Evolutionary conservation across 2,113 vertebrate genomes (phyloP).

Genomic region (Alces alces): DNA sequence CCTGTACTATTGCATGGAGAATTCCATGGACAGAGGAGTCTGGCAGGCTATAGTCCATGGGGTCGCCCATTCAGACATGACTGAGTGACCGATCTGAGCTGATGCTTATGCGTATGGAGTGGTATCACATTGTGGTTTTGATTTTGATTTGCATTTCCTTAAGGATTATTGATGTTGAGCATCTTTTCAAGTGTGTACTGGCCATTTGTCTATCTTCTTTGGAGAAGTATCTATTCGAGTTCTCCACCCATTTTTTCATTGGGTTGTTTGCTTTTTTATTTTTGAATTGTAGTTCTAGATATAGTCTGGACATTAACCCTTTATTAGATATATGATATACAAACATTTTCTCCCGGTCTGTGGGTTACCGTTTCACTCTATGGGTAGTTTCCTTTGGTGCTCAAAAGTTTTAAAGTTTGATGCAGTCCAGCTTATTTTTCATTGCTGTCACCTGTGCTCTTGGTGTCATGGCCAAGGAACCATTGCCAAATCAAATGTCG

Average conservation of each 20-base stretch:
- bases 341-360: not conserved
- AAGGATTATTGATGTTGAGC: not conserved
- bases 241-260: not conserved
- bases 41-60: not conserved
- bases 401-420: not conserved
- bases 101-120: not conserved
- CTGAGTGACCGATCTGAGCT: not conserved
- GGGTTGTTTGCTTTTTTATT: not conserved
- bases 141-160: not conserved
- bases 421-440: not conserved
- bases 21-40: not conserved
- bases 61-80: not conserved
- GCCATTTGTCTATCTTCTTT: not conserved
- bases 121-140: not conserved
- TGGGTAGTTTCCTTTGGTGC: not conserved
- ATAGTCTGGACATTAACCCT: not conserved
- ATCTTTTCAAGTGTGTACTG: not conserved
- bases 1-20: not conserved
- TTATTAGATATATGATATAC: not conserved
- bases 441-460: not conserved
- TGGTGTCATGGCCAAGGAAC: not conserved
- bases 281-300: not conserved
- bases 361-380: not conserved
- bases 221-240: not conserved
- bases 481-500: not conserved